Conservation (phyloP, 1,140 invertebrate genomes). For the Drosophila equinoxialis region DNA sequence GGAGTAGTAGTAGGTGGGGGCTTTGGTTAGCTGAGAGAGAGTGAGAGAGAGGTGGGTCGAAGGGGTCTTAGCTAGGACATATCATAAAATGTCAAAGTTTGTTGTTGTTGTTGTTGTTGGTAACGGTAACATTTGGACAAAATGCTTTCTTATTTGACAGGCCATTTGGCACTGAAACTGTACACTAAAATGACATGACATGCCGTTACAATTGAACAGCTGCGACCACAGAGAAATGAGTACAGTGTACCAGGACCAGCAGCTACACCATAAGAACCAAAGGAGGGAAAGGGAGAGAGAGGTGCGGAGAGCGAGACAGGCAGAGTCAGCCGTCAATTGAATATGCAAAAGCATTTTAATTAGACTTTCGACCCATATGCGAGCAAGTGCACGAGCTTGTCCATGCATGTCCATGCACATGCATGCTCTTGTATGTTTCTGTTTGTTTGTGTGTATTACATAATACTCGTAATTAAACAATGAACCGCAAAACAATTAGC, state of each 20-base stretch:
- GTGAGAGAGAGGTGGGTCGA: not conserved
- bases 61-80: constrained; percentile 26
- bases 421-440: not conserved
- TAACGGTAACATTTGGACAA: constrained; percentile 77
- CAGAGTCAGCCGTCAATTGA: constrained; percentile 53
- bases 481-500: constrained; percentile 69
- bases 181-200: constrained; percentile 39
- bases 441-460: constrained; percentile 19
- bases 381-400: not conserved
- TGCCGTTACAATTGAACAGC: constrained; percentile 52
- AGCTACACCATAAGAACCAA: not conserved
- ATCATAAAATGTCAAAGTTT: constrained; percentile 78
- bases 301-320: constrained; percentile 22
- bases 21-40: constrained; percentile 15
- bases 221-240: constrained; percentile 59
- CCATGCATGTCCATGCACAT: not conserved
- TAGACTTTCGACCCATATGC: constrained; percentile 40
- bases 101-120: constrained; percentile 49
- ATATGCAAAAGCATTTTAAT: constrained; percentile 76
- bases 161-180: constrained; percentile 60
- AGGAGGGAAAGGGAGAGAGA: constrained; percentile 16
- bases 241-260: not conserved
- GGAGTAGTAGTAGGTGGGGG: constrained; percentile 25
- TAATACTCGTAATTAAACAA: constrained; percentile 69
- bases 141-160: constrained; percentile 80